phyloP scores from a whole-genome alignment of 2,888 invertebrate genomes.

The Bimastos eiseni region DNA sequence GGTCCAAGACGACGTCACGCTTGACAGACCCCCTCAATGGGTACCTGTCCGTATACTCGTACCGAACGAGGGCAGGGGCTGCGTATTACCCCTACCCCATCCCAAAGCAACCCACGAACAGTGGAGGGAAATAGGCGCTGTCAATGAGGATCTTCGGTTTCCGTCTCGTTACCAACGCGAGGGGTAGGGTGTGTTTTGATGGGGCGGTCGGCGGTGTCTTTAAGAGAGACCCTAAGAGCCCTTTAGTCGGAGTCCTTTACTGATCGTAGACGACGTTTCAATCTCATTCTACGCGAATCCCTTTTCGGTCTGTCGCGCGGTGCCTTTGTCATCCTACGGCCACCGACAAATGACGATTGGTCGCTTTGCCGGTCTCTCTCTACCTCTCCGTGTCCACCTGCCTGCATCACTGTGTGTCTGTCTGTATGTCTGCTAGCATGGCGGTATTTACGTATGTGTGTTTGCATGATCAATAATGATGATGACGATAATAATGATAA shows the following conservation, averaged over 20 bases:
- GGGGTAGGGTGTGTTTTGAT: not conserved
- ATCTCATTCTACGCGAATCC: not conserved
- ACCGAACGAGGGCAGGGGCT: not conserved
- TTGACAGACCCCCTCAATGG: not conserved
- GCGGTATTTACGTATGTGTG: not conserved
- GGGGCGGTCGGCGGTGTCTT: not conserved
- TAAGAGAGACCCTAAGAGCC: not conserved
- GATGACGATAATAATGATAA: not conserved
- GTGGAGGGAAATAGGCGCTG: not conserved
- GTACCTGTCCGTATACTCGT: constrained; percentile 2
- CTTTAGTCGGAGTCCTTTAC: not conserved
- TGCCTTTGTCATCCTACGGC: not conserved
- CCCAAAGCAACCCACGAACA: not conserved
- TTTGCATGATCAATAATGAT: not conserved
- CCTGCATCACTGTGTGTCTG: not conserved
- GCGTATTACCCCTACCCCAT: not conserved
- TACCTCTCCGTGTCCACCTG: not conserved
- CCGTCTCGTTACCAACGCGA: not conserved
- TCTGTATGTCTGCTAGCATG: constrained; percentile 46
- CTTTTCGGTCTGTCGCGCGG: not conserved
- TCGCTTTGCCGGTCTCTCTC: not conserved
- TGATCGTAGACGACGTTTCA: not conserved
- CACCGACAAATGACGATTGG: not conserved
- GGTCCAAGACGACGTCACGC: not conserved
- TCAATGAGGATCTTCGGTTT: not conserved